Base-by-base conservation (phyloP, 2,888 invertebrate genomes). In the Yponomeuta malinellus region DNA sequence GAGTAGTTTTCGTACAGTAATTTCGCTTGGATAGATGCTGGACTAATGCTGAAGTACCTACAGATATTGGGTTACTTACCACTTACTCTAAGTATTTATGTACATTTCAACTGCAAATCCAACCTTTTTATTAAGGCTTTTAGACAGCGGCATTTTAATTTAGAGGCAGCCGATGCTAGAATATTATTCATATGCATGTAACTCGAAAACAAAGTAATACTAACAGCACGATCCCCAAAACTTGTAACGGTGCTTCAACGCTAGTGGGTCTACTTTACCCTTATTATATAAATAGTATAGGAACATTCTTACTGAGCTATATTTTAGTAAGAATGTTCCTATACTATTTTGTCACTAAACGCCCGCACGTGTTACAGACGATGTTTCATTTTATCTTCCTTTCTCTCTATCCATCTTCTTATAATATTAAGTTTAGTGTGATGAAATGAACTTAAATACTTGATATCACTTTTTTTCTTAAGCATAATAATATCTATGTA, bases 1-100 rank as follows among this genome's bases (percentile, higher is more conserved):
- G 76, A 82, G 87, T 90, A 90, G 90, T 83, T 84, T 79, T n/a
- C 31, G 70, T 65, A 59, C 48, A 6, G 29, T 69, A 69, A 29
- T 59, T 63, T 68, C 48, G 59, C 69, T 69, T 69, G 59, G 48
- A 59, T 31, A 52, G 37, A 59, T 2, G 52, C 52, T 59, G 12
- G 12, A 59, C 52, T 59, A 65, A 65, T 31, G 65, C 65, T 65
- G 31, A 65, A 31, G 65, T 65, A 10, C 33, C 65, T 65, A 31
- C 63, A 63, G 15, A 59, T 15, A 59, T 59, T 59, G 52, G 52
- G 15, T 59, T 59, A 59, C 15, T 52, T 10, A 12, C 12, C 12
- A 52, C 52, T 1, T 59, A 59, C 15, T 52, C 52, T 52, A 52
- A 23, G 23, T 23, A 64, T 23, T 29, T 64, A 10, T 31, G 29